phyloP scores from a whole-genome alignment of 2,888 invertebrate genomes.

The Seira ritae region DNA sequence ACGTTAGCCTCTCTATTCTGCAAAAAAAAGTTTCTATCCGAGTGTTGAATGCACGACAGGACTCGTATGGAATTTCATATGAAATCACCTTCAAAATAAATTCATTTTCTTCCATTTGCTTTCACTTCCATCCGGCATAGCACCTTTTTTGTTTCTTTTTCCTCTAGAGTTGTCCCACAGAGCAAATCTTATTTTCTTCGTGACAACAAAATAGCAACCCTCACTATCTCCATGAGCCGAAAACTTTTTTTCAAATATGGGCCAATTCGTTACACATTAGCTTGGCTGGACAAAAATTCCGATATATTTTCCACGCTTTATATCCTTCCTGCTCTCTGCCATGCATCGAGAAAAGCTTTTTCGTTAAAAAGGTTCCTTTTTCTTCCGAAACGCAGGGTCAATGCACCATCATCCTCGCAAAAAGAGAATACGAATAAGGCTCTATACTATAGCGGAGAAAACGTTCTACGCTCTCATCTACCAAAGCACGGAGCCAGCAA shows the following conservation, averaged over 20 bases:
- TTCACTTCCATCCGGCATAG: conserved; percentile 1
- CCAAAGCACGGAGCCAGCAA: conserved; percentile 21
- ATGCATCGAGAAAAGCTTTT: conserved; percentile 25
- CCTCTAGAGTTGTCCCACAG: conserved; percentile 5
- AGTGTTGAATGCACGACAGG: no score
- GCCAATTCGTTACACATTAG: conserved; percentile 1
- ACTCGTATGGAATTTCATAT: not conserved
- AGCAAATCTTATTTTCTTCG: not conserved
- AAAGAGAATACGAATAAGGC: not conserved
- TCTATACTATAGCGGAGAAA: conserved; percentile 6
- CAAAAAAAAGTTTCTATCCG: no score
- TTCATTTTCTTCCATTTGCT: conserved; percentile 3
- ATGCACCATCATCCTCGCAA: conserved; percentile 52
- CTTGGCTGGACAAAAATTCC: conserved; percentile 12
- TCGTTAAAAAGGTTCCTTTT: conserved; percentile 47
- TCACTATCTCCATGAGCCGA: not conserved
- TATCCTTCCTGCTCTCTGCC: conserved; percentile 53
- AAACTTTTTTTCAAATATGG: conserved; percentile 13
- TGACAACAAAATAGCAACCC: not conserved
- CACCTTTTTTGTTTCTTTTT: not conserved
- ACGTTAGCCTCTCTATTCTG: no score
- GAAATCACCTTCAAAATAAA: conserved; percentile 8
- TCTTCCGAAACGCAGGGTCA: conserved; percentile 57
- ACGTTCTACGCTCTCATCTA: not conserved
- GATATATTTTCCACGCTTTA: conserved; percentile 57